A percentile compares a stretch with the other conserved stretches of the same genome.
Evolutionary conservation across 2,797 vertebrate species (phyloP).

Genomic region (Anniella stebbinsi): DNA sequence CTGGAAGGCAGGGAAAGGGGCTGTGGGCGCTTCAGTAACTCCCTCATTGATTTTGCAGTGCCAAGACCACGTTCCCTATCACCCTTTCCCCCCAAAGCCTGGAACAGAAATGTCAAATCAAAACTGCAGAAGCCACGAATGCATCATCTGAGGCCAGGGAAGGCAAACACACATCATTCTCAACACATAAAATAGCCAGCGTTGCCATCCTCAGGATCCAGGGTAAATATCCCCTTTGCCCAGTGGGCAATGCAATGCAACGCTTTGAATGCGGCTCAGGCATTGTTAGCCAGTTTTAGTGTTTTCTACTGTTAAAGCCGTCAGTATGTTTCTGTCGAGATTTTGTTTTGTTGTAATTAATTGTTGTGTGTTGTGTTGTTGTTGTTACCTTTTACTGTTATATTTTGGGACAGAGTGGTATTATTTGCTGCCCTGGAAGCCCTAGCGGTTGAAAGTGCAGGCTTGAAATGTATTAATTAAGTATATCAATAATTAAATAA

Average conservation of each 20-base stretch:
- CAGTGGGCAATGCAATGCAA: background rate
- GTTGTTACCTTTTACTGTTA: too few relatives aligned
- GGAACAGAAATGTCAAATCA: background rate
- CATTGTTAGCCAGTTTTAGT: background rate
- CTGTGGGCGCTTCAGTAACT: too few relatives aligned
- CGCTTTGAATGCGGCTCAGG: background rate
- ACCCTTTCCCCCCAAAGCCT: background rate
- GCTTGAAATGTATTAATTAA: too few relatives aligned
- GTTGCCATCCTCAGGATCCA: background rate
- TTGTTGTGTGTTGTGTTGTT: too few relatives aligned
- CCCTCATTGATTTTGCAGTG: background rate
- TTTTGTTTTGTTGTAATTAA: background rate
- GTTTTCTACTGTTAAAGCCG: background rate
- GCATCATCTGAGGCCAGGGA: background rate
- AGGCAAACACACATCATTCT: background rate
- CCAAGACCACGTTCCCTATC: background rate
- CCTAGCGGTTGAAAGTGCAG: too few relatives aligned
- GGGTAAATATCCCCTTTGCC: background rate
- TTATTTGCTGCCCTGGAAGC: too few relatives aligned
- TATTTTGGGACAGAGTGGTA: too few relatives aligned
- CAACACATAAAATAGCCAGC: background rate
- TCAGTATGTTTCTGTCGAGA: background rate
- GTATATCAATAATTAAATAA: too few relatives aligned
- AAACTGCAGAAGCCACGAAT: background rate
- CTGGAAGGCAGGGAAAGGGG: background rate